These are phyloP conservation scores for Salvelinus alpinus DNA, from an alignment of 2,113 vertebrate species.

Conservation along the genomic window DNA sequence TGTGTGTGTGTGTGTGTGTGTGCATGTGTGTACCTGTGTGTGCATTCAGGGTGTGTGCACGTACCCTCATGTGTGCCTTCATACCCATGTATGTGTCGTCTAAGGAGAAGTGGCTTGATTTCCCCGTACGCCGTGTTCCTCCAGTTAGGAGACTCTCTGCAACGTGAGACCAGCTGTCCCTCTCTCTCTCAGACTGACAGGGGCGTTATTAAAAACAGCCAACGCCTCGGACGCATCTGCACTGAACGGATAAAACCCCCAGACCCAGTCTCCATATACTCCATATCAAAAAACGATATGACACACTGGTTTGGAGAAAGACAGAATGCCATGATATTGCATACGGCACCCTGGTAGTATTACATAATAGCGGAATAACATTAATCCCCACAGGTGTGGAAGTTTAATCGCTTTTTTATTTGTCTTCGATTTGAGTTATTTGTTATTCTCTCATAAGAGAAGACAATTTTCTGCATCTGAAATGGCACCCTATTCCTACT, in stretches of 20 bases:
- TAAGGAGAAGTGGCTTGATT: constrained; percentile 69
- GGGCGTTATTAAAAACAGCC: constrained; percentile 76
- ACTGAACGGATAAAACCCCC: constrained; percentile 67
- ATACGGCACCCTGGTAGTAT: constrained; percentile 36
- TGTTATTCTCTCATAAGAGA: constrained; percentile 49
- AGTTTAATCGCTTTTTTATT: constrained; percentile 49
- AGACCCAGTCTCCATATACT: constrained; percentile 30
- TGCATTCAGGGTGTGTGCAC: background rate
- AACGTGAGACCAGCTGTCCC: constrained; percentile 46
- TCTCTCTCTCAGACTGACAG: constrained; percentile 72
- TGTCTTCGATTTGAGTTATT: constrained; percentile 56
- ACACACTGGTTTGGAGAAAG: constrained; percentile 68
- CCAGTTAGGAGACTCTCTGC: constrained; percentile 64
- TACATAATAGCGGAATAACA: constrained; percentile 31
- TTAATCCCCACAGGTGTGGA: constrained; percentile 61
- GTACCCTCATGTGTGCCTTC: background rate
- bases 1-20: constrained; percentile 26
- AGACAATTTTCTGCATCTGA: background rate
- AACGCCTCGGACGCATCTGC: constrained; percentile 72
- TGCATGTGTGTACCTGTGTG: background rate
- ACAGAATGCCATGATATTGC: constrained; percentile 69
- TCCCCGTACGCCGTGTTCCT: constrained; percentile 46
- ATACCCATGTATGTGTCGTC: constrained; percentile 31
- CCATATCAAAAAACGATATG: constrained; percentile 73
- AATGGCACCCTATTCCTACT: too few species aligned